Evolutionary conservation across 2,888 invertebrate genomes (phyloP).

Genomic region (Cartodere bifasciata): DNA sequence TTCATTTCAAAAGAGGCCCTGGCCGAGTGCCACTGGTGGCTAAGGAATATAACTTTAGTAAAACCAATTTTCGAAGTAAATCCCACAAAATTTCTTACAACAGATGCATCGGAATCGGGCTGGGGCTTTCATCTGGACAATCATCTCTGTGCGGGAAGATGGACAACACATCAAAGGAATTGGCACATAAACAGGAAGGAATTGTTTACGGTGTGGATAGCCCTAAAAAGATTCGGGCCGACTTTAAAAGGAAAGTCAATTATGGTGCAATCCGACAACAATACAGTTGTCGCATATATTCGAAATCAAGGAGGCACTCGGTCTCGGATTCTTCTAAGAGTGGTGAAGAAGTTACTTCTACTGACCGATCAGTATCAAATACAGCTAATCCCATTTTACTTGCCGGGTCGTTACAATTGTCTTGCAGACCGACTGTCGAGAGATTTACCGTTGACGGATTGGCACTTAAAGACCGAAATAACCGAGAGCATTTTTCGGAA

Average conservation of each 20-base stretch:
- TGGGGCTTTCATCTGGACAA: constrained; percentile 8
- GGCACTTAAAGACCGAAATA: constrained; percentile 5
- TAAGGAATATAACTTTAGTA: constrained; percentile 7
- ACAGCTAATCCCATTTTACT: constrained; percentile 3
- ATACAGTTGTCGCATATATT: constrained; percentile 12
- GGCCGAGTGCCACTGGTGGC: constrained; percentile 12
- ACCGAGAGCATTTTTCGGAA: constrained; percentile 10
- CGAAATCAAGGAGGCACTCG: constrained; percentile 9
- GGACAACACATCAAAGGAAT: not conserved
- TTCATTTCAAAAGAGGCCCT: constrained; percentile 3
- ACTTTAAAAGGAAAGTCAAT: constrained; percentile 6
- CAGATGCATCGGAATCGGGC: constrained; percentile 13
- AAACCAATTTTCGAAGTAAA: constrained; percentile 10
- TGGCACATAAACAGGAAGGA: constrained; percentile 9
- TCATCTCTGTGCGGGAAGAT: constrained; percentile 1
- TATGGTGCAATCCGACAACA: constrained; percentile 14
- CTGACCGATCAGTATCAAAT: constrained; percentile 5
- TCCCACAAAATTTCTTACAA: constrained; percentile 13
- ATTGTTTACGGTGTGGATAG: constrained; percentile 4
- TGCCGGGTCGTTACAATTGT: constrained; percentile 14
- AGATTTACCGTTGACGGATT: no score
- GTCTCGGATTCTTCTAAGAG: constrained; percentile 5
- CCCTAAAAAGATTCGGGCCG: not conserved
- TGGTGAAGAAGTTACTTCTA: constrained; percentile 6
- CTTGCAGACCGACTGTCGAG: constrained; percentile 16